Conservation (phyloP, 2,113 vertebrate genomes). For the Tachycineta bicolor region DNA sequence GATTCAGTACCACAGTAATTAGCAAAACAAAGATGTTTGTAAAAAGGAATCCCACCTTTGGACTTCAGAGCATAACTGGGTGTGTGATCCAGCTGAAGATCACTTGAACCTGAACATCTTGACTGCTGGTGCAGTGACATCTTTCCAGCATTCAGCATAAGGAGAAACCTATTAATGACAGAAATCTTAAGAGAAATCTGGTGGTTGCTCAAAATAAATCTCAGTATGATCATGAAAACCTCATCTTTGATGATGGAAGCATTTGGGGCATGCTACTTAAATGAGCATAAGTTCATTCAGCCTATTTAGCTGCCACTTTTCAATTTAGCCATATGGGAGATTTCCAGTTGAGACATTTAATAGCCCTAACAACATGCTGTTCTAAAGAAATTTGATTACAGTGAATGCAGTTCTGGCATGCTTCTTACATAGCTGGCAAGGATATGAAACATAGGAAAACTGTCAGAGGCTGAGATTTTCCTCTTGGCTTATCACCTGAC, state of each 20-base stretch:
- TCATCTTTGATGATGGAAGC: neutral
- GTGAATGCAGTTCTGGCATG: conserved; percentile 8
- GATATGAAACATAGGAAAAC: neutral
- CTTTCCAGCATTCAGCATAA: neutral
- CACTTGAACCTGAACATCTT: neutral
- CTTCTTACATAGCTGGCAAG: neutral
- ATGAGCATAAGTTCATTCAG: conserved; percentile 19
- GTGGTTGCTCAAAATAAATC: neutral
- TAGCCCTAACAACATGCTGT: conserved; percentile 53
- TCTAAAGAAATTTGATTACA: conserved; percentile 54
- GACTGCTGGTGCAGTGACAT: neutral
- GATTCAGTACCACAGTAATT: neutral
- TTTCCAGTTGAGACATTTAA: conserved; percentile 57
- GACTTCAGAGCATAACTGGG: neutral
- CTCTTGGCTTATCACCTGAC: neutral
- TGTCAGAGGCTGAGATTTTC: neutral
- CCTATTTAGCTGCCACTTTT: conserved; percentile 49
- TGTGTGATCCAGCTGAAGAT: neutral
- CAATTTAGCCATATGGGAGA: conserved; percentile 49
- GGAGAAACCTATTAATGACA: neutral
- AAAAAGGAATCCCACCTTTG: neutral
- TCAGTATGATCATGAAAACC: neutral
- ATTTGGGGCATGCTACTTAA: neutral
- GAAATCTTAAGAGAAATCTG: neutral
- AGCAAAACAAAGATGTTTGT: neutral